phyloP scores from a whole-genome alignment of 2,888 invertebrate genomes.

The Miltochrista miniata region DNA sequence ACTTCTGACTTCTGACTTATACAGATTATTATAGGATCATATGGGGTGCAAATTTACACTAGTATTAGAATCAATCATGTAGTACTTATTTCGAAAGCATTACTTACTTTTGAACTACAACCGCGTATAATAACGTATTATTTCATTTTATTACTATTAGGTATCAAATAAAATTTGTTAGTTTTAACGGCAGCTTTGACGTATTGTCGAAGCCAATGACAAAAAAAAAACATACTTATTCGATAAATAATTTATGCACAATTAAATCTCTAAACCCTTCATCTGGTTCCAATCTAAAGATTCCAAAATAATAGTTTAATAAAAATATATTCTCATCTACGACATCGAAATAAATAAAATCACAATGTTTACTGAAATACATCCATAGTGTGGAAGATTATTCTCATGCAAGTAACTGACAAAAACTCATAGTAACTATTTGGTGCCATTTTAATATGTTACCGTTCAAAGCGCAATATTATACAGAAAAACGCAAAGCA shows the following conservation, averaged over 20 bases:
- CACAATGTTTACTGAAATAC: no score
- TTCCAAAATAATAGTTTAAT: conserved; percentile 7
- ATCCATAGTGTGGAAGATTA: background rate
- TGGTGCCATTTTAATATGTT: no score
- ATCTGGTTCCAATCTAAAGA: conserved; percentile 7
- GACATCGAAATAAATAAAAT: conserved; percentile 5
- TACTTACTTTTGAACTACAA: conserved; percentile 12
- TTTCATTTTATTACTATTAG: conserved; percentile 10
- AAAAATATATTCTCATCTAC: conserved; percentile 36
- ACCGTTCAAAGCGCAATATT: no score
- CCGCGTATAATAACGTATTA: conserved; percentile 10
- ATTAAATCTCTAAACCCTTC: no score
- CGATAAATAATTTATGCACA: no score
- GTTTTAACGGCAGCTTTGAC: conserved; percentile 28
- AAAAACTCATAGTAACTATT: no score
- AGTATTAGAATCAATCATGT: conserved; percentile 17
- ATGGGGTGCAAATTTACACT: conserved; percentile 17
- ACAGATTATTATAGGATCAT: conserved; percentile 21
- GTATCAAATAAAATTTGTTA: conserved; percentile 4
- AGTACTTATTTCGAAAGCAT: conserved; percentile 29
- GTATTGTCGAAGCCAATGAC: conserved; percentile 9
- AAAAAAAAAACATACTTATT: background rate
- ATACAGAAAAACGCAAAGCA: no score
- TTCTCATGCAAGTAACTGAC: background rate
- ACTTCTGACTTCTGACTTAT: conserved; percentile 24